Conservation (phyloP, 2,113 vertebrate genomes). For the Dicrurus megarhynchus region DNA sequence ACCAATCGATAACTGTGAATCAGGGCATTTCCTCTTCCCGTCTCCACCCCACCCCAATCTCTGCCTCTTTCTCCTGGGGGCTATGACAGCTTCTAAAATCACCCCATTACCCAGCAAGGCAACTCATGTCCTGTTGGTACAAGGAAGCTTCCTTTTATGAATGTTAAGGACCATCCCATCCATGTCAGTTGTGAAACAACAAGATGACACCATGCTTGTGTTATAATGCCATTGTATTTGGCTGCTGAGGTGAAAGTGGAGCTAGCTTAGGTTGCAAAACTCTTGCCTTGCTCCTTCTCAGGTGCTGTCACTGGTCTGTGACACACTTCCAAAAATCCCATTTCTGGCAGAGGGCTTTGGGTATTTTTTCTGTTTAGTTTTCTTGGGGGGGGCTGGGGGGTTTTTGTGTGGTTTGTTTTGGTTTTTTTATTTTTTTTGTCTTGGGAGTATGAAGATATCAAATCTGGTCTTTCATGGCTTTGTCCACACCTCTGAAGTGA, state of each 20-base stretch:
- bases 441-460: not conserved
- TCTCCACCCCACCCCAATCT: not conserved
- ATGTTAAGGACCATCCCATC: not conserved
- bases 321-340: not conserved
- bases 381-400: rapidly evolving
- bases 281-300: not conserved
- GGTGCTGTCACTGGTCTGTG: rapidly evolving
- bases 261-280: not conserved
- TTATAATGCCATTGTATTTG: not conserved
- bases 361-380: not conserved
- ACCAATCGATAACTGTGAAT: not conserved
- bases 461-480: not conserved
- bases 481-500: not conserved
- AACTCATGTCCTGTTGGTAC: not conserved
- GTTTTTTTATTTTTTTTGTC: not conserved
- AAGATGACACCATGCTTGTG: not conserved
- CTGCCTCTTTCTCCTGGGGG: not conserved
- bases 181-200: not conserved
- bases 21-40: not conserved
- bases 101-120: not conserved
- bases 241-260: not conserved
- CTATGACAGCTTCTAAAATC: not conserved
- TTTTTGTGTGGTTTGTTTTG: not conserved
- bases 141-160: not conserved
- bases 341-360: not conserved